Conservation (phyloP, 2,888 invertebrate genomes). For the Oasisia sp. region DNA sequence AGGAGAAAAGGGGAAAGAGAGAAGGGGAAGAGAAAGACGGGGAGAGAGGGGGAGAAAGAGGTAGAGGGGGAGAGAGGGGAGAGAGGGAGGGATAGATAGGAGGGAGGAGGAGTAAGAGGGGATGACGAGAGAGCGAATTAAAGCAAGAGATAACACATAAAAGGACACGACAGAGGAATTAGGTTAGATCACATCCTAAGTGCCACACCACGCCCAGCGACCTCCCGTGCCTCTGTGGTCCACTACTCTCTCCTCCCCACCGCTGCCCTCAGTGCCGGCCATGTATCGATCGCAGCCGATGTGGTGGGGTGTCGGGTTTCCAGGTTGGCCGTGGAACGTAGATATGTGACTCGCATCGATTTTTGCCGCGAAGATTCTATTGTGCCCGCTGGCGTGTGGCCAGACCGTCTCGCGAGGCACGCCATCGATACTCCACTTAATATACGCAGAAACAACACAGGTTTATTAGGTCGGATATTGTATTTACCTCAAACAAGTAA, state of each 20-base stretch:
- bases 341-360: constrained; percentile 11
- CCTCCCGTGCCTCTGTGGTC: too few species aligned
- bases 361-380: not conserved
- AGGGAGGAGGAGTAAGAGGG: too few species aligned
- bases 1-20: not conserved
- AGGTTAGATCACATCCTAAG: too few species aligned
- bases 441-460: not conserved
- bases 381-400: not conserved
- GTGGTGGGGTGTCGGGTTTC: not conserved
- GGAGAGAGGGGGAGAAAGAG: too few species aligned
- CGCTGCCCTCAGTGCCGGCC: not conserved
- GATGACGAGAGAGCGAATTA: too few species aligned
- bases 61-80: too few species aligned
- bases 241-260: not conserved
- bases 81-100: too few species aligned
- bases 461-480: not conserved
- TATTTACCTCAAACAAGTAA: not conserved
- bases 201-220: too few species aligned
- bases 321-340: not conserved
- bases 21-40: not conserved
- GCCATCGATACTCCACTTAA: not conserved
- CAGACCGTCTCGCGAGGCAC: not conserved
- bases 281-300: not conserved
- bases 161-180: too few species aligned
- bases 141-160: too few species aligned